Base-by-base conservation (phyloP, 2,113 vertebrate genomes). In the Phalacrocorax pelagicus region DNA sequence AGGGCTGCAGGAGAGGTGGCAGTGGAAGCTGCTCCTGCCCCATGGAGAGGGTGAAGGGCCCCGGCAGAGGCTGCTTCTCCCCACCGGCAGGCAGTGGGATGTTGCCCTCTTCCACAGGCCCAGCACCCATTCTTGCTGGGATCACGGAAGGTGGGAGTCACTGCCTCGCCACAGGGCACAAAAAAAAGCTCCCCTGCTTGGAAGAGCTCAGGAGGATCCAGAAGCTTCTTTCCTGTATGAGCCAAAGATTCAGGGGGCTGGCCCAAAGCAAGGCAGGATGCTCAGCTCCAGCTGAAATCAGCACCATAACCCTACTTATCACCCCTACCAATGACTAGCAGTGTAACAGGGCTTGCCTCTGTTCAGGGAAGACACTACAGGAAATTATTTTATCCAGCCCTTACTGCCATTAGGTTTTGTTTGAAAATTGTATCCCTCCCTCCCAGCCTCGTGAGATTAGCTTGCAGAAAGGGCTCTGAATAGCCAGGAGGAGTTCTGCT, bases 81-180 rank as follows among this genome's bases (percentile, higher is more conserved):
- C 17, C 0, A 0, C 14, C 26, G 38, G 42, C 0, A 0, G 11
- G 15, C 15, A 44, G 24, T 7, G 3, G 40, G 15, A 24, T 71
- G 36, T 19, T 63, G 42, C 17, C 14, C 15, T 70, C 62, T 86
- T 9, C 24, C 6, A 29, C 30, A 52, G 40, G 30, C 62, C 26
- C 62, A 79, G 22, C 52, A 79, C 5, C 16, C 36, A 22, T 70
- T 81, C 44, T 78, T 63, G 11, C 30, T 59, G 51, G 8, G 15
- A n/a, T 75, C n/a, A 7, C 11, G 13, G 10, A 81, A 15, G 3
- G 5, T 74, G 22, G 27, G 61, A 86, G 61, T 52, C n/a, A 81
- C 6, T 1, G 1, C 26, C 27, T 63, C 9, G 55, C 15, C 17
- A 10, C 10, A 42, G n/a, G 22, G 44, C 20, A 52, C 34, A 47